Evolutionary conservation across 2,797 vertebrate species (phyloP), one percentile per base, ranked within the genome.

Genomic region (Uromys caudimaculatus): DNA sequence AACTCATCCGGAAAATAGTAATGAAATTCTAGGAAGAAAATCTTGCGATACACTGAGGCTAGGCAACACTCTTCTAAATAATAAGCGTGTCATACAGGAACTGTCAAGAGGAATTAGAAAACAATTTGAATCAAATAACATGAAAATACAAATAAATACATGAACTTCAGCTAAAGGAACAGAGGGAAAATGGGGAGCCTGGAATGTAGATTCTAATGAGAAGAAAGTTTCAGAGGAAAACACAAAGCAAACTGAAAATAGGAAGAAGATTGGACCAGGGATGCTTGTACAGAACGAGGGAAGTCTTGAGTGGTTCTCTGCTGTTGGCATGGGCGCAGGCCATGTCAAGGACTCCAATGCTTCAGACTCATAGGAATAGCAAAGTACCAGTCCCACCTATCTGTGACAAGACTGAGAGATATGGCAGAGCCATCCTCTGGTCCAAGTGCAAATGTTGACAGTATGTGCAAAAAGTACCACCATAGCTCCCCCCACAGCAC

Each of bases 1-100:
- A 95, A 76, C 83, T 76, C 56, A 41, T 44, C 76, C 90, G 87
- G 44, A 69, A 96, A 89, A 52, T 60, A 90, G 29, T 62, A 50
- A 62, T 8, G 83, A 38, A 58, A 92, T 81, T 41, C 21, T 19
- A 76, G 67, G 69, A 90, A 50, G 87, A 83, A 93, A 90, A 82
- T 77, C 62, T 91, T 60, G 58, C 50, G 83, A 87, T 41, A 54
- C 47, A 75, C 78, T 12, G n/a, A 90, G 62, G 35, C 78, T 85
- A n/a, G 86, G 76, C 21, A 7, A 38, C 21, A 21, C 11, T 32
- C 27, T 19, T 38, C 38, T 54, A 89, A 91, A 91, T 82, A 62
- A 89, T 47, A 29, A 64, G 32, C 62, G 21, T 12, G 69, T 79
- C 17, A 21, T 50, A 86, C 38, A 23, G 23, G 29, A 93, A 67